Conservation (phyloP, 2,888 invertebrate genomes). For the Encarsia formosa region DNA sequence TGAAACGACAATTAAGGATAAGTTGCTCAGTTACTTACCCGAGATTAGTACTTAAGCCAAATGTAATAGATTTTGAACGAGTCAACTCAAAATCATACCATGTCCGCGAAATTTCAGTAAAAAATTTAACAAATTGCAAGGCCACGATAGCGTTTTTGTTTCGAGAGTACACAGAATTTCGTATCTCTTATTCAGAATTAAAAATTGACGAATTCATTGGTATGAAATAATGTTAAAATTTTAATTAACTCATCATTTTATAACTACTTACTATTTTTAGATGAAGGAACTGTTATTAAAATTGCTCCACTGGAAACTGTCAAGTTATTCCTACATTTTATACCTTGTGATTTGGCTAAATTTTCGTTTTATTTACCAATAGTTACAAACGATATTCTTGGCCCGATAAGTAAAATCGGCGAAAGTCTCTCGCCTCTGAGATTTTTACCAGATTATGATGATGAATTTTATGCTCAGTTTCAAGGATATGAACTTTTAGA, state of each 20-base stretch:
- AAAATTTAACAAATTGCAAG: slow-evolving; percentile 39
- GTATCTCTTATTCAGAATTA: slow-evolving; percentile 32
- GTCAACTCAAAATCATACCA: slow-evolving; percentile 46
- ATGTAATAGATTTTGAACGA: slow-evolving; percentile 54
- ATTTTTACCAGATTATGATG: too few species aligned
- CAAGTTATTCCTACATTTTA: slow-evolving; percentile 48
- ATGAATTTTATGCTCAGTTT: slow-evolving; percentile 13
- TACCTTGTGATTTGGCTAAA: slow-evolving; percentile 51
- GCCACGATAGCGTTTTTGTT: slow-evolving; percentile 40
- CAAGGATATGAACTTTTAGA: slow-evolving; percentile 6
- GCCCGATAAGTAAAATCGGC: slow-evolving; percentile 53
- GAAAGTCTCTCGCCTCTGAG: too few species aligned
- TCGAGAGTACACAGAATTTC: slow-evolving; percentile 46
- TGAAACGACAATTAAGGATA: slow-evolving; percentile 28
- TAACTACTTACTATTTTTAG: not conserved
- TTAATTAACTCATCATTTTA: too few species aligned
- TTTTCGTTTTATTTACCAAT: slow-evolving; percentile 60
- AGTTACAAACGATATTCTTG: slow-evolving; percentile 58
- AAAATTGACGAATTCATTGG: slow-evolving; percentile 1
- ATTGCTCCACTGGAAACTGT: slow-evolving; percentile 38
- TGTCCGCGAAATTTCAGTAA: slow-evolving; percentile 37
- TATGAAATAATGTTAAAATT: slow-evolving; percentile 2
- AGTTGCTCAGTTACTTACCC: slow-evolving; percentile 49
- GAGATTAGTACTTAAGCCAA: slow-evolving; percentile 51
- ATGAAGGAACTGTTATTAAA: not conserved